Base-by-base conservation (phyloP, 2,888 invertebrate species). In the Harpalus rubripes region DNA sequence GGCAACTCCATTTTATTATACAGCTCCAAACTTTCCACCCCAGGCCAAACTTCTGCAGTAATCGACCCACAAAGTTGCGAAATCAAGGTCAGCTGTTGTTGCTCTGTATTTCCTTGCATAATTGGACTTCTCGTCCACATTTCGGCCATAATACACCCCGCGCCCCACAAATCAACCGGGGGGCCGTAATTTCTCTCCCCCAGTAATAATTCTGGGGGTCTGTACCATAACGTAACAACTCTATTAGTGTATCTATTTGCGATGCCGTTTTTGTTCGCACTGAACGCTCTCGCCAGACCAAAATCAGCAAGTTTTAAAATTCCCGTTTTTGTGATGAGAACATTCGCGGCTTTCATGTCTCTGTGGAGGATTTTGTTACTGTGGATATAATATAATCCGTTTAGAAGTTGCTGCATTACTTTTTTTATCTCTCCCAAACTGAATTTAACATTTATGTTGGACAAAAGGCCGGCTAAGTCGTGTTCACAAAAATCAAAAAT, bases 61-160 rank as follows among this genome's bases (percentile, higher is more conserved):
- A 99, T 98, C 0, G 98, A 97, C 0, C 99, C 99, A 90, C 99
- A 99, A 7, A 99, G 92, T 90, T 98, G 98, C 0, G 97, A 97
- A 86, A 99, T 99, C 15, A 99, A 93, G 39, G 96, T 96, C 8
- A 99, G 91, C 89, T 99, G 99, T 89, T 98, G 97, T 89, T 98
- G 98, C 88, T 99, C 99, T 0, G 98, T 98, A 78, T 96, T 97
- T 16, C 99, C 99, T 91, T 97, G 97, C 97, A 98, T 97, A 86
- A 98, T 97, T 0, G 98, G 99, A 4, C 96, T 96, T 16, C 96
- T 92, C 0, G 98, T 99, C 99, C 99, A 99, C 98, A 99, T 98
- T 92, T 99, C 99, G 0, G 99, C 99, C 99, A 99, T 99, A 86
- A 99, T 99, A 90, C 99, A 99, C 0, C 99, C 99, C 0, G 98